Percentiles rank a stretch among this genome's conserved stretches.
phyloP scores from a whole-genome alignment of 2,888 invertebrate species.

The Oligia strigilis region DNA sequence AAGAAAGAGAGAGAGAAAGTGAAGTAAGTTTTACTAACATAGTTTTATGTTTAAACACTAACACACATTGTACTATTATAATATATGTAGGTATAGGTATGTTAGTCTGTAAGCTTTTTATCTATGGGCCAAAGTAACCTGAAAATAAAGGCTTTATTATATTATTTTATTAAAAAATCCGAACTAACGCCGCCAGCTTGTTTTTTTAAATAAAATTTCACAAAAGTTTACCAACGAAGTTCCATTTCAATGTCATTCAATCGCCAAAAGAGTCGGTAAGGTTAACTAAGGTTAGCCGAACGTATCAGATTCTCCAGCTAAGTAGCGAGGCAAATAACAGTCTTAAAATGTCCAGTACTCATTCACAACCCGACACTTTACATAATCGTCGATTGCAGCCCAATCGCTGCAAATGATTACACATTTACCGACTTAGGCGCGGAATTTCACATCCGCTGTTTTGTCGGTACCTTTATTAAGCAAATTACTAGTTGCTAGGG shows the following conservation, averaged over 20 bases:
- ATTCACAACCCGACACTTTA: background rate
- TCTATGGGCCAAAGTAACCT: no score
- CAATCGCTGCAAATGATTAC: slow-evolving; percentile 25
- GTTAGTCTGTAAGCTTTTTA: no score
- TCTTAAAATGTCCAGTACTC: background rate
- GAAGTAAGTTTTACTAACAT: no score
- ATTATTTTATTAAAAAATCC: no score
- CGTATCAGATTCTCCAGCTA: background rate
- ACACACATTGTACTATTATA: no score
- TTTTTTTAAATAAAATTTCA: background rate
- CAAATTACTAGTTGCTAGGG: slow-evolving; percentile 24
- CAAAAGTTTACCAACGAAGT: background rate
- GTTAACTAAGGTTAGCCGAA: background rate
- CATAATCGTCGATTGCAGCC: slow-evolving; percentile 14
- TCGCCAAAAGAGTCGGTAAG: background rate
- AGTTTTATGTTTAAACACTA: no score
- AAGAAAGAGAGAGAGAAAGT: no score
- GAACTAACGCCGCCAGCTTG: background rate
- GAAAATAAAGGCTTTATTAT: no score
- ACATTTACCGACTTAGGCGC: slow-evolving; percentile 27
- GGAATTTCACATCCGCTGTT: slow-evolving; percentile 3
- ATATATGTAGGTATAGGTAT: no score
- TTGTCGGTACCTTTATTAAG: slow-evolving; percentile 8
- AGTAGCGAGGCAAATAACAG: background rate
- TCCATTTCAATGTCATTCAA: background rate